A percentile compares a stretch with the other conserved stretches of the same genome.
Conservation (phyloP, 1,140 invertebrate species). For the Heliconius melpomene region DNA sequence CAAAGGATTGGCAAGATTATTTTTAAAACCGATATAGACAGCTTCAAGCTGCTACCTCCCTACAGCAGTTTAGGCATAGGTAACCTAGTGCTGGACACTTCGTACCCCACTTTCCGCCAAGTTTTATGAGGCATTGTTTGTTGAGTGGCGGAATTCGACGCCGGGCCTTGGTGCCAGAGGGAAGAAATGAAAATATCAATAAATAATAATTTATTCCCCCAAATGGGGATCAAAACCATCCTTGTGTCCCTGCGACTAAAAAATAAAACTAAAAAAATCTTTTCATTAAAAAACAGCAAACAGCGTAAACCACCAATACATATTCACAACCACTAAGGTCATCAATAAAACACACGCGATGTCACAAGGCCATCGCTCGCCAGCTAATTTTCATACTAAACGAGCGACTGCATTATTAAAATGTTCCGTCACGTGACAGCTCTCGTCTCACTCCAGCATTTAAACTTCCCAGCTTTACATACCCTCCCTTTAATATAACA, state of each 20-base stretch:
- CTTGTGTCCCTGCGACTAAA: no score
- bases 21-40: no score
- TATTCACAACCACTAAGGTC: slow-evolving; percentile 26
- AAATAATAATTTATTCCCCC: no score
- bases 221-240: no score
- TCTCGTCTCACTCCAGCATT: slow-evolving; percentile 57
- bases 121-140: no score
- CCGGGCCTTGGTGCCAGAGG: no score
- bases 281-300: slow-evolving; percentile 6
- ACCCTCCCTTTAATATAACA: slow-evolving; percentile 44
- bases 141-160: no score
- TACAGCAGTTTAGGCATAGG: no score
- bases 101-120: no score
- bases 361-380: slow-evolving; percentile 50
- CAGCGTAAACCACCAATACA: slow-evolving; percentile 3
- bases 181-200: no score
- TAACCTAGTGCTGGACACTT: no score
- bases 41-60: no score
- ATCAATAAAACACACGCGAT: slow-evolving; percentile 64
- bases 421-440: slow-evolving; percentile 65
- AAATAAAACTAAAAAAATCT: background rate
- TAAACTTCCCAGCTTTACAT: slow-evolving; percentile 56
- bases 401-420: slow-evolving; percentile 77
- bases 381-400: slow-evolving; percentile 78
- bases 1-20: background rate